Evolutionary conservation across 2,888 invertebrate species (phyloP).

Genomic region (Drosophila meridionalis): DNA sequence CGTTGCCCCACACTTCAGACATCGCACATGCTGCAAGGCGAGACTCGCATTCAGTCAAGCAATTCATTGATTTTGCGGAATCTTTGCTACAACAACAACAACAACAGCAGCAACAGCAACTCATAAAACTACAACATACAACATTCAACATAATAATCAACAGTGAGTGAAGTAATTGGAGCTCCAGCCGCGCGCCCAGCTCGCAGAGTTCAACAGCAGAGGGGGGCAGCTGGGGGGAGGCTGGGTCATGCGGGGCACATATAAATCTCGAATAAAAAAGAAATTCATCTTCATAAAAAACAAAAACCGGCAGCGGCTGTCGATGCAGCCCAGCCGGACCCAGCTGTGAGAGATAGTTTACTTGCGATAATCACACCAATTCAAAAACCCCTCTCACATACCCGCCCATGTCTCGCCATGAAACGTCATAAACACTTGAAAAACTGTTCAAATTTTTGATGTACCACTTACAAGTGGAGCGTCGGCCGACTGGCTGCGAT

Average conservation of each 20-base stretch:
- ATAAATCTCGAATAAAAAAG: constrained; percentile 72
- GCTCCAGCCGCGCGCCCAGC: constrained; percentile 54
- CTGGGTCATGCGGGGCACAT: constrained; percentile 17
- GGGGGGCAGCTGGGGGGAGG: not conserved
- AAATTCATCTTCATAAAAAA: constrained; percentile 79
- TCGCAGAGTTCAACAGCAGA: constrained; percentile 18
- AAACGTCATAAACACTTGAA: constrained; percentile 74
- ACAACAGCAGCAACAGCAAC: constrained; percentile 12
- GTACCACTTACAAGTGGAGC: constrained; percentile 70
- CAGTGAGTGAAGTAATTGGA: constrained; percentile 72
- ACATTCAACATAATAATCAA: constrained; percentile 56
- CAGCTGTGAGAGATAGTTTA: constrained; percentile 73
- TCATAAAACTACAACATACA: constrained; percentile 52
- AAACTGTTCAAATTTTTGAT: constrained; percentile 76
- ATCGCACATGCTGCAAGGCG: constrained; percentile 8
- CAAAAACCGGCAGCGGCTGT: constrained; percentile 46
- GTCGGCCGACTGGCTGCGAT: constrained; percentile 19
- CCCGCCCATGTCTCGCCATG: constrained; percentile 5
- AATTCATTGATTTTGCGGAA: constrained; percentile 60
- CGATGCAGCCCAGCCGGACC: constrained; percentile 36
- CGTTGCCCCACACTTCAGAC: constrained; percentile 12
- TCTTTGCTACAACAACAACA: constrained; percentile 19
- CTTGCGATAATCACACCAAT: constrained; percentile 73
- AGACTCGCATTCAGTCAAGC: constrained; percentile 30
- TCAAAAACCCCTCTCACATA: constrained; percentile 8